These are phyloP conservation scores for Cynoglossus semilaevis DNA, from an alignment of 2,113 vertebrate species.

Conservation along the genomic window DNA sequence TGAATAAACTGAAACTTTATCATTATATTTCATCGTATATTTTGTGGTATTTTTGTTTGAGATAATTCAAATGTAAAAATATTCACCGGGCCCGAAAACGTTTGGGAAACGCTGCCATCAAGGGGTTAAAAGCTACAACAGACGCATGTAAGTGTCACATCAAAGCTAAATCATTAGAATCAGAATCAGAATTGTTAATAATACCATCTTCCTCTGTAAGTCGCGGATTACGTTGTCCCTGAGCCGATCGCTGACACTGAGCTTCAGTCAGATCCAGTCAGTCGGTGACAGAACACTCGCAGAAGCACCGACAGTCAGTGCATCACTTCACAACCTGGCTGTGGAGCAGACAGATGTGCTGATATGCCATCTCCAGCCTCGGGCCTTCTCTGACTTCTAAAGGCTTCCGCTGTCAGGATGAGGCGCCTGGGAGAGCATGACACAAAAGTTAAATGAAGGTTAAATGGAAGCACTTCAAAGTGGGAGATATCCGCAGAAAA, in stretches of 20 bases:
- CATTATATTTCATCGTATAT: too few relatives aligned
- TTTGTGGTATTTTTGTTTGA: too few relatives aligned
- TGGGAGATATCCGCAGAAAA: constrained; percentile 63
- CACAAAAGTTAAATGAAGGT: constrained; percentile 75
- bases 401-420: constrained; percentile 67
- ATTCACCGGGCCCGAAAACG: too few relatives aligned
- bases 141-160: too few relatives aligned
- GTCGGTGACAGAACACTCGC: constrained; percentile 21
- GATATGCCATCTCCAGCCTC: constrained; percentile 69
- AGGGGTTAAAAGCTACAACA: too few relatives aligned
- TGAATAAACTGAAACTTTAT: too few relatives aligned
- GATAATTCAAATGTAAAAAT: too few relatives aligned
- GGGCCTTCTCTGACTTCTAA: constrained; percentile 70
- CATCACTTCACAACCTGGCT: constrained; percentile 48
- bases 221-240: constrained; percentile 10
- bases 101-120: too few relatives aligned
- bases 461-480: constrained; percentile 77
- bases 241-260: constrained; percentile 35
- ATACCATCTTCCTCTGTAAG: neutral
- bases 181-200: too few relatives aligned
- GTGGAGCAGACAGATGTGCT: constrained; percentile 69
- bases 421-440: constrained; percentile 57
- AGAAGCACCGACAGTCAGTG: constrained; percentile 34
- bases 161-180: too few relatives aligned
- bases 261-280: constrained; percentile 16